Evolutionary conservation across 2,888 invertebrate genomes (phyloP), one percentile per base, ranked within the genome.

Genomic region (Drosophila birchii): DNA sequence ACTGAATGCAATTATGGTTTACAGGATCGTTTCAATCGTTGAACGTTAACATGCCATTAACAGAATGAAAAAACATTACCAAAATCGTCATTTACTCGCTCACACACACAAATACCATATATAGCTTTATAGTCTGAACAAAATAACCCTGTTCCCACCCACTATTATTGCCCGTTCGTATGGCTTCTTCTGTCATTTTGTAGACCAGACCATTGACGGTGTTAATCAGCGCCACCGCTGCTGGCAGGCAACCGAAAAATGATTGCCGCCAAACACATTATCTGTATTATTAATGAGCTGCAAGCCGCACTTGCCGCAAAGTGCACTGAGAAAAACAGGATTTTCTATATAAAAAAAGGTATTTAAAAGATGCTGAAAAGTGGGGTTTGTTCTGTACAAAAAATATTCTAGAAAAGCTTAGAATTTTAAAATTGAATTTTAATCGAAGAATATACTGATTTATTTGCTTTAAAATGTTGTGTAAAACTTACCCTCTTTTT

Each of bases 221-320:
- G 86, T 88, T 83, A 88, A 83, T 83, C 88, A 86, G 64, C 62
- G 75, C 61, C 62, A 71, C 69, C 86, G 77, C 86, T 53, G 75
- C 59, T 74, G 88, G 78, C 80, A 80, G 74, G 68, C 87, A 83
- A 66, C 72, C 73, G 75, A 58, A 78, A 88, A 88, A 73, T 78
- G 83, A 86, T 88, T 83, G 80, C 83, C 83, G 57, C 45, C 76
- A 79, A 79, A 86, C 86, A 73, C 78, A 83, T 86, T 86, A 83
- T 83, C 78, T 83, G 72, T 86, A 62, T 83, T 83, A 83, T 83
- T 88, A 83, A 83, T 88, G 89, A 86, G 81, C 70, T 86, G 86
- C 84, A 81, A 69, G 76, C 82, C 81, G 43, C 74, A 76, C 55
- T 79, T 59, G 69, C 86, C 81, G 62, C 81, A 78, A 36, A 58